Percentiles rank a stretch among this genome's conserved stretches.
Evolutionary conservation across 2,797 vertebrate species (phyloP).

Genomic region (Paguma larvata): DNA sequence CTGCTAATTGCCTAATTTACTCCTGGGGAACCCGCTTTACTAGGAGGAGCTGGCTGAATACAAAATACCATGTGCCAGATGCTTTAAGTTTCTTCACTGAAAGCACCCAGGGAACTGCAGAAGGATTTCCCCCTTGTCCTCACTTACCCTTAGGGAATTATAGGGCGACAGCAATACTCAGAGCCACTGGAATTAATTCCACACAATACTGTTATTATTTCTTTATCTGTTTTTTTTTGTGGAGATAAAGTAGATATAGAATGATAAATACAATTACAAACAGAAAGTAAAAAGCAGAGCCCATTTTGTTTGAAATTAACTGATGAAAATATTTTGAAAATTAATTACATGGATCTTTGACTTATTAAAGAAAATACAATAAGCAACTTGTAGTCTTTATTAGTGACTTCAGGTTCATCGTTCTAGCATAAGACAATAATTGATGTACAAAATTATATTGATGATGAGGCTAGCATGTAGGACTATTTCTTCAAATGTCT

Average conservation of each 20-base stretch:
- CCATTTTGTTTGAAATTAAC: constrained; percentile 8
- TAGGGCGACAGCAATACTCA: not conserved
- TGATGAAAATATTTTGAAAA: constrained; percentile 18
- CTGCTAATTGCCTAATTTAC: constrained; percentile 72
- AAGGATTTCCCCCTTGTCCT: not conserved
- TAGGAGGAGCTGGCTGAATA: constrained; percentile 60
- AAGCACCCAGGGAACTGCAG: not conserved
- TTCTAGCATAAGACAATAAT: not conserved
- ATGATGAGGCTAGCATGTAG: not conserved
- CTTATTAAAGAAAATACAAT: not conserved
- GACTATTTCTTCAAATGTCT: not conserved
- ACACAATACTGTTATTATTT: not conserved
- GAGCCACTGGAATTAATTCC: not conserved
- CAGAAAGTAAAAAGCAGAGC: not conserved
- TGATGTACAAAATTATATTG: not conserved
- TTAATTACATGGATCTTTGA: not conserved
- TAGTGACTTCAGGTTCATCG: not conserved
- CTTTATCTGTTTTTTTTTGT: not conserved
- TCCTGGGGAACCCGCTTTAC: constrained; percentile 47
- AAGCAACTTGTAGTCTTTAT: not conserved
- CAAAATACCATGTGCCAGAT: constrained; percentile 50
- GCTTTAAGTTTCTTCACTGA: constrained; percentile 24
- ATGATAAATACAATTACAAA: constrained; percentile 5
- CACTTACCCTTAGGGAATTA: not conserved
- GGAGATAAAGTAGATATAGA: not conserved